Base-by-base conservation (phyloP, 2,113 vertebrate species). In the Microtus richardsoni region DNA sequence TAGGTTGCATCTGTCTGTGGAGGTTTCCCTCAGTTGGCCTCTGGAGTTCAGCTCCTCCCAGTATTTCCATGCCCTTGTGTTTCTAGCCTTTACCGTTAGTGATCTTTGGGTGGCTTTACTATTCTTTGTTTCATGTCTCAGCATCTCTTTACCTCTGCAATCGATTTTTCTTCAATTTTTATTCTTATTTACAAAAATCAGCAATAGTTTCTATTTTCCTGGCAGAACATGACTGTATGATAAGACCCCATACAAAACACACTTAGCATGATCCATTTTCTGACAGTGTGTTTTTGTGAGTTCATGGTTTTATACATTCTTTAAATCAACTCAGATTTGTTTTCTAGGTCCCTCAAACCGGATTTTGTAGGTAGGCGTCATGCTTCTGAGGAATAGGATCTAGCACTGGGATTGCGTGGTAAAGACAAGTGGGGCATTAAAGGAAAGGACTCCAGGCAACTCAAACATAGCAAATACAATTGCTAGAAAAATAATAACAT, bases 181-280 rank as follows among this genome's bases (percentile, higher is more conserved):
- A 11, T 62, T 89, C 33, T 96, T 0, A 66, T 64, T 75, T 79
- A 64, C 66, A 66, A 87, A 97, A 96, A 21, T 4, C 7, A 52
- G 1, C 86, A 74, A 44, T 33, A 21, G 26, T 87, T 95, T 91
- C 47, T 77, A 14, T 70, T 96, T 92, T 86, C 62, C 89, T 83
- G 36, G 36, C 24, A 74, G 39, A 87, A 54, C 54, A n/a, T 93
- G 36, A 91, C 30, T 89, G 41, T 70, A 78, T 73, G 80, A 41
- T 62, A 97, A 52, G 13, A 73, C 44, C 73, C 66, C 73, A n/a
- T 44, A 79, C 22, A 91, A 71, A 83, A 91, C 74, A 62, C 0
- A n/a, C 5, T 82, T 70, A 78, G 8, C 36, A 41, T 64, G 21
- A 87, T 74, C 24, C 60, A 78, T 70, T 89, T 49, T 82, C 19